Evolutionary conservation across 2,888 invertebrate genomes (phyloP), one percentile per base, ranked within the genome.

Genomic region (Mylabris sibirica): DNA sequence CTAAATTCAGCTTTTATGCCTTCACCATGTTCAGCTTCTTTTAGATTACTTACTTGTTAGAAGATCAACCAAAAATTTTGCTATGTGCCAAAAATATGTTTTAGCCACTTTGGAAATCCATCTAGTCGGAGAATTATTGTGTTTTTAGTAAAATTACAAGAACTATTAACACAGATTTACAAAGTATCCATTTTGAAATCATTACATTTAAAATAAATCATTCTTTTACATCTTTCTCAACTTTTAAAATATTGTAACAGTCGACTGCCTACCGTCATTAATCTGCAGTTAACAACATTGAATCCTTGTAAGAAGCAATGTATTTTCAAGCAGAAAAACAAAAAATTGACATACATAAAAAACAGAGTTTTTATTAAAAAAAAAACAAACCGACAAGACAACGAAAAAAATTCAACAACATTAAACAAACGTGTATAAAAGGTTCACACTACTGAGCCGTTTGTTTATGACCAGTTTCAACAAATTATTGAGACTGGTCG

Each of bases 401-500:
- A 53, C 6, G 17, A 53, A 9, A 49, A 49, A 49, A 49, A 20
- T 5, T 17, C 22, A 11, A 53, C 24, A 12, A 53, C 53, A 53
- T 53, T 53, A 22, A 53, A 53, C 53, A 53, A 53, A 53, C 53
- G 11, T 53, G 53, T 53, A 53, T 53, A 76, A 77, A 74, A 75
- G 74, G 76, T 81, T 80, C 80, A 80, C 81, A 81, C 82, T 82
- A 81, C 81, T 82, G 81, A 81, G 70, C 71, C 72, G 77, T 77
- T 79, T 78, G 80, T 82, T 82, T 82, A 82, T 77, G 81, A 74
- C 77, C 72, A 71, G 77, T 71, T 60, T 69, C 76, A 75, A 81
- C 79, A 79, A 82, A 82, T 82, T 82, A 82, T 82, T 80, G 79
- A 76, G 77, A 76, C 78, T 77, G 77, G 73, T 70, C 72, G 69